Conservation (phyloP, 1,140 invertebrate species). For the Drosophila mojavensis region DNA sequence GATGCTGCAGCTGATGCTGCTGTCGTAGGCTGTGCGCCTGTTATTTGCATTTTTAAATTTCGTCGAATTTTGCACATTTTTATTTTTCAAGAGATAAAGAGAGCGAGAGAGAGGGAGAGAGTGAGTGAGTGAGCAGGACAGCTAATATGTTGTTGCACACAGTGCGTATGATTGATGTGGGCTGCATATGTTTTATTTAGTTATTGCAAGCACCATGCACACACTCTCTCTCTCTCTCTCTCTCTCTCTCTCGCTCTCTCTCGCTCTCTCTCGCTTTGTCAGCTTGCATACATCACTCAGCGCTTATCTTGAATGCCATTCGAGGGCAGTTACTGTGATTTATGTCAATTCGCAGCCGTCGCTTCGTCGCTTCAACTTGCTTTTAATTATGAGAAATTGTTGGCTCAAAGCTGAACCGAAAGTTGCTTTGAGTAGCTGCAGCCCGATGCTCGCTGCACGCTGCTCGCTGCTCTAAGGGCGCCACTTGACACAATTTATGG, state of each 20-base stretch:
- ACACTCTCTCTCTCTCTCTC: background rate
- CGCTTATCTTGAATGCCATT: constrained; percentile 45
- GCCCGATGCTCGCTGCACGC: background rate
- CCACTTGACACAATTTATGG: constrained; percentile 72
- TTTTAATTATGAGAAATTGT: constrained; percentile 69
- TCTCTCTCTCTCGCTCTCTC: constrained; percentile 1
- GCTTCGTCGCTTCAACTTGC: constrained; percentile 41
- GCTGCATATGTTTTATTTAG: constrained; percentile 38
- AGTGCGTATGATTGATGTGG: constrained; percentile 41
- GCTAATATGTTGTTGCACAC: constrained; percentile 10
- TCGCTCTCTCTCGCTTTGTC: background rate
- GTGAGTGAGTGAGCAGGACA: background rate
- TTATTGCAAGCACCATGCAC: constrained; percentile 21
- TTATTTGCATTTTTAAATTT: constrained; percentile 55
- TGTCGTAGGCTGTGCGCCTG: constrained; percentile 48
- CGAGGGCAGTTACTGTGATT: constrained; percentile 43
- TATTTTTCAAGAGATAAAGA: background rate
- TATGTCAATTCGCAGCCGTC: constrained; percentile 60
- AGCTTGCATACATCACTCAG: constrained; percentile 41
- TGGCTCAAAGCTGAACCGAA: constrained; percentile 5
- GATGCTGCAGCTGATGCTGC: background rate
- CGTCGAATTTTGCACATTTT: constrained; percentile 30
- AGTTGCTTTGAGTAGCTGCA: constrained; percentile 13
- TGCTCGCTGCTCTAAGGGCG: background rate
- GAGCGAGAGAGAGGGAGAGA: background rate